These are phyloP conservation scores for Apodemus speciosus DNA, from an alignment of 2,113 vertebrate genomes.

Conservation along the genomic window DNA sequence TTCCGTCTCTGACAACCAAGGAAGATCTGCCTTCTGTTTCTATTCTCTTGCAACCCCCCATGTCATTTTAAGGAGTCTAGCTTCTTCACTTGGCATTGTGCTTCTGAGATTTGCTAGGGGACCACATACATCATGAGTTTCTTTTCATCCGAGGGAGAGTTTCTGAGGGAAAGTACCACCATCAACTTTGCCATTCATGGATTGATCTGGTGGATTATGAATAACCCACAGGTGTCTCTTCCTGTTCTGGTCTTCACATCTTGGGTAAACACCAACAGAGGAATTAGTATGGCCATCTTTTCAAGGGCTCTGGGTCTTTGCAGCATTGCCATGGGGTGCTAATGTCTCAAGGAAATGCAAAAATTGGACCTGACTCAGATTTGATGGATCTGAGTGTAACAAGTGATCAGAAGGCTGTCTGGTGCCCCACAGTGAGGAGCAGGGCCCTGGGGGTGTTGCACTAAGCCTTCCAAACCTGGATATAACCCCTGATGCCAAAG, in stretches of 20 bases:
- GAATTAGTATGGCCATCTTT: neutral
- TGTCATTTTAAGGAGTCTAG: no score
- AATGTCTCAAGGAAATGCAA: neutral
- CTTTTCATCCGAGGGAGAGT: neutral
- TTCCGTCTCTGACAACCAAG: neutral
- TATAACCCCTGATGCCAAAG: neutral
- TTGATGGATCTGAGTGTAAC: no score
- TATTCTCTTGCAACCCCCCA: neutral
- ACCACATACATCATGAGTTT: neutral
- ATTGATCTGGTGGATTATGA: neutral
- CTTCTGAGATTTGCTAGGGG: neutral
- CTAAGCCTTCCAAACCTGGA: neutral
- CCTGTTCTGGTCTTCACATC: no score
- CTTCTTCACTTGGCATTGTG: neutral
- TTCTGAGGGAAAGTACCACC: neutral
- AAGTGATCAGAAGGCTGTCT: neutral
- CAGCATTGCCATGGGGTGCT: neutral
- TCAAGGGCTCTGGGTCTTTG: neutral
- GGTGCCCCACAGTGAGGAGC: no score
- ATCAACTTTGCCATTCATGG: neutral
- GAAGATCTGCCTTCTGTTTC: neutral
- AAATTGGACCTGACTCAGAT: neutral
- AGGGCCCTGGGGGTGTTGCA: neutral
- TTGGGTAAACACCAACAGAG: no score
- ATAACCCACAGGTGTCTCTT: neutral